Conservation (phyloP, 2,888 invertebrate genomes). For the Epistrophella euchroma region DNA sequence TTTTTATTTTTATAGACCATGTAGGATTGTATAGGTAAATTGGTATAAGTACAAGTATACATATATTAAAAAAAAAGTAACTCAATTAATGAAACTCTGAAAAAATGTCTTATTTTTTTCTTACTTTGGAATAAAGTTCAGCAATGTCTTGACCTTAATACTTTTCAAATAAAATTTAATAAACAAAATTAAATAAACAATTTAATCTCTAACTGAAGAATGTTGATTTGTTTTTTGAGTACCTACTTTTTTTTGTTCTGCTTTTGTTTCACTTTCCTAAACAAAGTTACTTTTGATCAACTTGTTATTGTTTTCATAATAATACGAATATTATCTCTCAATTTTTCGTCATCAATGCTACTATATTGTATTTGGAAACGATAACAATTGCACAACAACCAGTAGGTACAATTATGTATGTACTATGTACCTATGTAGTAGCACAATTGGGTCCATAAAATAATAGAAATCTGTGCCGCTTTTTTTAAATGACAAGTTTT, state of each 20-base stretch:
- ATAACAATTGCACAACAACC: conserved; percentile 11
- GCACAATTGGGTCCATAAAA: not conserved
- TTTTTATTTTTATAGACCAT: too few relatives aligned
- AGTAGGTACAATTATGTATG: not conserved
- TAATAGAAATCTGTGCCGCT: not conserved
- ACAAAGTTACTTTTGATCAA: not conserved
- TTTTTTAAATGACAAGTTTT: not conserved
- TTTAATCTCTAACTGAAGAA: conserved; percentile 11
- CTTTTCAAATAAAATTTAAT: not conserved
- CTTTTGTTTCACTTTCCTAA: not conserved
- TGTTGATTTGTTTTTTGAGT: not conserved
- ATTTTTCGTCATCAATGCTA: not conserved
- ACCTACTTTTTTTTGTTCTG: not conserved
- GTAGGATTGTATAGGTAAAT: too few relatives aligned
- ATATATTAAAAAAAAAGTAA: too few relatives aligned
- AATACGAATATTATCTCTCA: not conserved
- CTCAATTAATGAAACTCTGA: not conserved
- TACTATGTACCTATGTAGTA: not conserved
- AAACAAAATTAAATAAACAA: conserved; percentile 4
- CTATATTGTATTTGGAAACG: not conserved
- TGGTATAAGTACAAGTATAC: too few relatives aligned
- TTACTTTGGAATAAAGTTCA: not conserved
- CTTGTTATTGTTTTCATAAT: not conserved
- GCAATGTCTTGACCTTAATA: conserved; percentile 4
- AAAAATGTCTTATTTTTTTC: not conserved